Conservation (phyloP, 2,797 vertebrate genomes). For the Neosilurus hyrtlii region DNA sequence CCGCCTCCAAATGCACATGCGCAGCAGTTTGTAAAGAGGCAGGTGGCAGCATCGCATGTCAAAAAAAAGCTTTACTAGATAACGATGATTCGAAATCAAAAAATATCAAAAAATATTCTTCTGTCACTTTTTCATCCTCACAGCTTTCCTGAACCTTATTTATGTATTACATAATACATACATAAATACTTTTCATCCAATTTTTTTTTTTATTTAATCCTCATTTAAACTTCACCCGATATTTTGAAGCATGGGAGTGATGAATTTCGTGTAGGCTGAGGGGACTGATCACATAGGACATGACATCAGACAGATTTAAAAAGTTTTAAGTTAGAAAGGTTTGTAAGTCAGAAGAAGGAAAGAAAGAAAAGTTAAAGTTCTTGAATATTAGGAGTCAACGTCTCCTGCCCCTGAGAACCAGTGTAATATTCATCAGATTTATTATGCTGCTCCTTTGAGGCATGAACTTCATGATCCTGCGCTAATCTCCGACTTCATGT, state of each 20-base stretch:
- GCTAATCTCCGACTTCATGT: not conserved
- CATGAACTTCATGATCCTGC: not conserved
- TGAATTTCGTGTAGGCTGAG: not conserved
- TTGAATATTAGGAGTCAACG: not conserved
- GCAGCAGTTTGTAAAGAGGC: too few relatives aligned
- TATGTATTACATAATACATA: not conserved
- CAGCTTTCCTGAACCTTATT: not conserved
- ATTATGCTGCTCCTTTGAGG: conserved; percentile 7
- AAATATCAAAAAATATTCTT: not conserved
- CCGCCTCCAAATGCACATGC: too few relatives aligned
- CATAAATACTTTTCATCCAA: too few relatives aligned
- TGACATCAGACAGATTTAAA: not conserved
- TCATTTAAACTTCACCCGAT: not conserved
- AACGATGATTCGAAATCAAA: not conserved
- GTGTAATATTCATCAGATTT: conserved; percentile 30
- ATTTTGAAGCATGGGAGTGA: not conserved
- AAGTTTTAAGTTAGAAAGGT: not conserved
- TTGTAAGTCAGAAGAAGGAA: not conserved
- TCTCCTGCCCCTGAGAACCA: not conserved
- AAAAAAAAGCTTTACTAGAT: too few relatives aligned
- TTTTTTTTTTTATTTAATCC: not conserved
- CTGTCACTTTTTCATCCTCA: not conserved
- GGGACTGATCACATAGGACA: not conserved
- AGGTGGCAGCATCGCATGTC: too few relatives aligned
- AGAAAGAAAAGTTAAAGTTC: not conserved